phyloP scores from a whole-genome alignment of 2,888 invertebrate genomes.

The Melolontha melolontha region DNA sequence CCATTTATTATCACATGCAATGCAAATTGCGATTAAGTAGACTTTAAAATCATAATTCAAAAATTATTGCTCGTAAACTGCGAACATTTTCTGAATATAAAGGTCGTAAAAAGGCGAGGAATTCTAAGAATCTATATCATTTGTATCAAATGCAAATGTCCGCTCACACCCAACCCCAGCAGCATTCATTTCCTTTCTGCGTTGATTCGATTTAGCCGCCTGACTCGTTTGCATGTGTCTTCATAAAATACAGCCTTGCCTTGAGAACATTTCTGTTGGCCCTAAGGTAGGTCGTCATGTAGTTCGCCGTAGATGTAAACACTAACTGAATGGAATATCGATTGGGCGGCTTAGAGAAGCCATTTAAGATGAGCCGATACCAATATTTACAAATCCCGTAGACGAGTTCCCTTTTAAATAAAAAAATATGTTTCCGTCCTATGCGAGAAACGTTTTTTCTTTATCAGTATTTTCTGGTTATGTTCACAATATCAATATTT shows the following conservation, averaged over 20 bases:
- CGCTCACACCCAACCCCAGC: slow-evolving; percentile 1
- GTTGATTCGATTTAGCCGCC: slow-evolving; percentile 23
- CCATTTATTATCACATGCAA: neutral
- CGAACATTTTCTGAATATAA: neutral
- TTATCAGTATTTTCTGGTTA: slow-evolving; percentile 1
- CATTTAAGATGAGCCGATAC: slow-evolving; percentile 25
- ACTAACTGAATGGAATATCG: slow-evolving; percentile 28
- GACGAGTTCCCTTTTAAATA: slow-evolving; percentile 3
- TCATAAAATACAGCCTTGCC: slow-evolving; percentile 25
- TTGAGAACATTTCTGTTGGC: slow-evolving; percentile 32
- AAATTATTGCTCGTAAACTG: slow-evolving; percentile 13
- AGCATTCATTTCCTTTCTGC: slow-evolving; percentile 20
- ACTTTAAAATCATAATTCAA: neutral
- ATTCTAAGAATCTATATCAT: slow-evolving; percentile 22
- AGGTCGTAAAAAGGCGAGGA: slow-evolving; percentile 7
- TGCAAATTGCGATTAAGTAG: neutral
- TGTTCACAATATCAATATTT: neutral
- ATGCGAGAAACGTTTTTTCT: neutral
- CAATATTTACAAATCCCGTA: slow-evolving; percentile 16
- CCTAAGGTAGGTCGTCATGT: slow-evolving; percentile 29
- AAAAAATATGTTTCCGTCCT: slow-evolving; percentile 6
- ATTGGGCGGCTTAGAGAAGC: slow-evolving; percentile 18
- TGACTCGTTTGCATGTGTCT: slow-evolving; percentile 26
- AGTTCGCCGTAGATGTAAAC: neutral
- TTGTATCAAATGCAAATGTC: slow-evolving; percentile 27